Base-by-base conservation (phyloP, 2,113 vertebrate species). In the Erythrolamprus reginae region DNA sequence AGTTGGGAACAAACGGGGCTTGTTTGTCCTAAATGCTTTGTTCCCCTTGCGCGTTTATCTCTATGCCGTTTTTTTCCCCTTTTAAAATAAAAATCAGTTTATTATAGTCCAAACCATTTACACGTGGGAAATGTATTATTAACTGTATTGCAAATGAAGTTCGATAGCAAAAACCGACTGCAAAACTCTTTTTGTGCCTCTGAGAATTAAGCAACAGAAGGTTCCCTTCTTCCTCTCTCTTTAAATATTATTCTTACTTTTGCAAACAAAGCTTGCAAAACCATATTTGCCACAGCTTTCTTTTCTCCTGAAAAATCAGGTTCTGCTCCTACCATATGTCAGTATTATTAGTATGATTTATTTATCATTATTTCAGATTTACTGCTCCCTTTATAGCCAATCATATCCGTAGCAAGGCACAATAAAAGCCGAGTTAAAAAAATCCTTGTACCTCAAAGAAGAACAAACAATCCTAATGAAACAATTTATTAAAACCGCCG, bases 81-180 rank as follows among this genome's bases (percentile, higher is more conserved):
- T 85, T 17, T 17, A 52, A 52, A 56, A 89, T 51, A 87, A 90
- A 5, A 92, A 87, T n/a, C 19, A 89, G 56, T 91, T 94, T 92
- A 84, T 94, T 93, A 82, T 53, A 90, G 28, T 19, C 92, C 88
- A 82, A 93, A 92, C 89, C 10, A 1, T 91, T 95, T 51, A 53
- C 56, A 86, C 24, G 89, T 61, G 52, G 10, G 55, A 88, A 56
- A 88, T 50, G 26, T 91, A 61, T 92, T 94, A 61, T 92, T 89
- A 90, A 93, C 89, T 24, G 26, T 88, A 92, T 89, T 84, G 89
- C 70, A 42, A 77, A 77, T 92, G 85, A 84, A 45, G 13, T 50
- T 92, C 50, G 24, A 84, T 82, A 88, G 45, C 86, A 90, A 91
- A 88, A 89, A 61, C 24, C 52, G 42, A 93, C 45, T 48, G 1